Evolutionary conservation across 1,140 invertebrate species (phyloP), one percentile per base, ranked within the genome.

Genomic region (Pogonomyrmex barbatus): DNA sequence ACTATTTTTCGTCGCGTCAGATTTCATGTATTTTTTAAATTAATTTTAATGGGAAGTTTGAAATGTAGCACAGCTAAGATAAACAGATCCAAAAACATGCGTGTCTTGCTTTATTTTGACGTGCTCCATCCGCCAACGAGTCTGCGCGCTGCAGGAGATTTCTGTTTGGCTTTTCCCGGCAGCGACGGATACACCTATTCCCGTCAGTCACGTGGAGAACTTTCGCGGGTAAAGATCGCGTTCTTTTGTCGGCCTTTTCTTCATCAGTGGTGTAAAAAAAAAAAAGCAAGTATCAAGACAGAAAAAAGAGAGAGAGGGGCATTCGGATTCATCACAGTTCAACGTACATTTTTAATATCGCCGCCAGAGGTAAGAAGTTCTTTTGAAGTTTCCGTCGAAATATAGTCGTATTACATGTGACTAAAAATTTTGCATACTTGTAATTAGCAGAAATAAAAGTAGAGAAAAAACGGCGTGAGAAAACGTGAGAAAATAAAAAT

Each of bases 181-280:
- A 2, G 42, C 79, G 79, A 30, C 54, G 54, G 68, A 73, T 75
- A 75, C 54, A 81, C 68, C 54, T 60, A 73, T 73, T 82, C 79
- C 79, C 79, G 79, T 73, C 79, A 83, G 79, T 83, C 79, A 83
- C 79, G 79, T 83, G 79, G 79, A 75, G 79, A 83, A 4, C 79
- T 60, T 83, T 50, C 79, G 54, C 68, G 79, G 68, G 54, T 73
- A 50, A 70, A 68, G 79, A 75, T 83, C 79, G 79, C 68, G 39
- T 58, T 71, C 60, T 45, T 17, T 60, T 63, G 42, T 63, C 30
- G 58, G 17, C 24, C 68, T 17, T 42, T 10, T 65, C 54, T 45
- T 10, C 0, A n/a, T 30, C 62, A 14, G 10, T 71, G 4, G 47
- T 56, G 65, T n/a, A 36, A 71, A 42, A 50, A 12, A n/a, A 30